Evolutionary conservation across 2,888 invertebrate genomes (phyloP).

Genomic region (Ornithoptera alexandrae): DNA sequence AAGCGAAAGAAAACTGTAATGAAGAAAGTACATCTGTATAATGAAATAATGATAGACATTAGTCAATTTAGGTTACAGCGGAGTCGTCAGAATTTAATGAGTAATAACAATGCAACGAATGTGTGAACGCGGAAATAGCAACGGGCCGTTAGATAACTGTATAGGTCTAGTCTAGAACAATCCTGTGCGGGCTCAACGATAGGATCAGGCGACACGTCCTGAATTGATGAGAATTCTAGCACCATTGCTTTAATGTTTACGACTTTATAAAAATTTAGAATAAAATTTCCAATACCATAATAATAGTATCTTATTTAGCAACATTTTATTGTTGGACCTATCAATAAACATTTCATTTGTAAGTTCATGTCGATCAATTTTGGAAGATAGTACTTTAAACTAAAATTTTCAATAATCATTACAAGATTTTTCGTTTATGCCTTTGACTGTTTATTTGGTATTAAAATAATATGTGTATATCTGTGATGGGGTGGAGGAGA

Average conservation of each 20-base stretch:
- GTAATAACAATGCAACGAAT: slow-evolving; percentile 57
- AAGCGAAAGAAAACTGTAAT: too few species aligned
- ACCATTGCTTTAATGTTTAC: slow-evolving; percentile 30
- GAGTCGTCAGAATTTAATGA: slow-evolving; percentile 38
- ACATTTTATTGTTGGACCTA: background rate
- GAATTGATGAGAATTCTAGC: slow-evolving; percentile 57
- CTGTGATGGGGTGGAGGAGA: slow-evolving; percentile 32
- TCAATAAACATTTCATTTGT: background rate
- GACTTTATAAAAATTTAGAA: slow-evolving; percentile 9
- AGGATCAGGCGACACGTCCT: slow-evolving; percentile 67
- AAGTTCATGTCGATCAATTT: background rate
- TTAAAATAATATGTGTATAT: slow-evolving; percentile 14
- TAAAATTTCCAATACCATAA: background rate
- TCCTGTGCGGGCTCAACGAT: slow-evolving; percentile 60
- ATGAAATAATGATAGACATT: background rate
- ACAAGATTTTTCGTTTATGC: background rate
- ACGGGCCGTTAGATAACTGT: slow-evolving; percentile 76
- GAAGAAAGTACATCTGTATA: background rate
- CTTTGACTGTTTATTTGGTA: background rate
- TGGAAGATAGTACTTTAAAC: background rate
- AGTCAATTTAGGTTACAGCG: background rate
- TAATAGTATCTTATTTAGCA: background rate
- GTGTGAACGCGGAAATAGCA: slow-evolving; percentile 70
- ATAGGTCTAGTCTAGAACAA: slow-evolving; percentile 71
- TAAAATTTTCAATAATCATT: too few species aligned